A percentile compares a stretch with the other conserved stretches of the same genome.
These are phyloP conservation scores for Aleiodes leptofemur DNA, from an alignment of 2,888 invertebrate genomes.

Conservation along the genomic window DNA sequence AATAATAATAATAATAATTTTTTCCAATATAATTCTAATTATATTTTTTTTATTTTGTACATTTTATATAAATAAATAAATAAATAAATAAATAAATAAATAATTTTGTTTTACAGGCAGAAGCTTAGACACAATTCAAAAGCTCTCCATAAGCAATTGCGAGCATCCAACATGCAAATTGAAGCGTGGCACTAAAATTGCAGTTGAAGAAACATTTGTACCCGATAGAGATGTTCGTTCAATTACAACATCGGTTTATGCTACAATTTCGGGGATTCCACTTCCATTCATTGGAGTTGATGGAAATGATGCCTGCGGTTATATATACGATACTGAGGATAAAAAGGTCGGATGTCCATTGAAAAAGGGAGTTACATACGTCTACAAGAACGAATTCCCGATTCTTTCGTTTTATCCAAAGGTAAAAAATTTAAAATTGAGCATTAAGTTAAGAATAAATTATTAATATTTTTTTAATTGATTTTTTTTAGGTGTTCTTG, in stretches of 20 bases:
- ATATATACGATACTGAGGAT: constrained; percentile 79
- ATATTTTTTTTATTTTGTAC: too few species aligned
- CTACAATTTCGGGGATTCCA: constrained; percentile 79
- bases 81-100: too few species aligned
- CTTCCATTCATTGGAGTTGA: constrained; percentile 88
- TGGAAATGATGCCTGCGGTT: constrained; percentile 81
- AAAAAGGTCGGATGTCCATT: constrained; percentile 82
- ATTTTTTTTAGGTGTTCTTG: too few species aligned
- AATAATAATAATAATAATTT: too few species aligned
- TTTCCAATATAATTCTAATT: too few species aligned
- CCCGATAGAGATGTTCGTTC: constrained; percentile 78
- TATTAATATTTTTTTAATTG: too few species aligned
- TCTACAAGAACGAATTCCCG: constrained; percentile 82
- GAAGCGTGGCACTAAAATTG: constrained; percentile 79
- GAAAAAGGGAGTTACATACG: constrained; percentile 81
- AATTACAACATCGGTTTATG: constrained; percentile 80
- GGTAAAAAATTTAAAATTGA: constrained; percentile 69
- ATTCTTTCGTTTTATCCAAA: constrained; percentile 78
- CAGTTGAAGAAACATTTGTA: constrained; percentile 79
- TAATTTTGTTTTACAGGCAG: too few species aligned
- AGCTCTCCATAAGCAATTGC: constrained; percentile 78
- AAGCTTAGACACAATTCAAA: constrained; percentile 61
- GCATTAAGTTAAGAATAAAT: too few species aligned
- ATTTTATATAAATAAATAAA: too few species aligned
- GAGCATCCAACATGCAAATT: constrained; percentile 81